Percentiles rank a stretch among this genome's conserved stretches.
Conservation (phyloP, 2,888 invertebrate species). For the Mermis nigrescens region DNA sequence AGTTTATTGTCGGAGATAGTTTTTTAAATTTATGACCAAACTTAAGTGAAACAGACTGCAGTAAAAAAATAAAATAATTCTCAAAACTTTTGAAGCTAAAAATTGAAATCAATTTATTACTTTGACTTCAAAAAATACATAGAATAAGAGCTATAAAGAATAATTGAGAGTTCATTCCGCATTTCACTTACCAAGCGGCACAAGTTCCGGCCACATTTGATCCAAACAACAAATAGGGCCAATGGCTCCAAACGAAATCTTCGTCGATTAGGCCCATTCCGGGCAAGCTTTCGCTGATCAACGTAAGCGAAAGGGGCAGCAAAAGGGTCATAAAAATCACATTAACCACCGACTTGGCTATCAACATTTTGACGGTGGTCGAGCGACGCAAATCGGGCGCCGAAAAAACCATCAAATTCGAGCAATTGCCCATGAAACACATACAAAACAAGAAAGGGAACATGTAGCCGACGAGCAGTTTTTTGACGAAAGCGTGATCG, state of each 20-base stretch:
- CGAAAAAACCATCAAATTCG: conserved; percentile 2
- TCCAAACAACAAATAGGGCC: not conserved
- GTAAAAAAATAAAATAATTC: too few species aligned
- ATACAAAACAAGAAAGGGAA: not conserved
- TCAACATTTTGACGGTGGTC: not conserved
- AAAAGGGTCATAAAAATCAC: not conserved
- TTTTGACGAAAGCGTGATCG: not conserved
- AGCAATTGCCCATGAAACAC: not conserved
- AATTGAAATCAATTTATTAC: too few species aligned
- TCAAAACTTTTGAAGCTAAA: too few species aligned
- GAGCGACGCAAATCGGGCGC: not conserved
- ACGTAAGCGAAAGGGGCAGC: not conserved
- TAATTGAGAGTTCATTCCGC: too few species aligned
- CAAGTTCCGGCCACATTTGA: conserved; percentile 1
- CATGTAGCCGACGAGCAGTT: not conserved
- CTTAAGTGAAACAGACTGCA: too few species aligned
- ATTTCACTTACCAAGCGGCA: conserved; percentile 5
- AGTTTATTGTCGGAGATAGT: too few species aligned
- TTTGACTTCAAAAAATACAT: too few species aligned
- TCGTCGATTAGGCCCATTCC: not conserved
- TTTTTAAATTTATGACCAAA: too few species aligned
- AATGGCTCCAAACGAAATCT: not conserved
- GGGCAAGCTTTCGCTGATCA: not conserved
- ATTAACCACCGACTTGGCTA: not conserved
- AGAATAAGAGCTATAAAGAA: too few species aligned